These are phyloP conservation scores for Lepidotrigona ventralis DNA, from an alignment of 1,140 invertebrate species.

Conservation along the genomic window DNA sequence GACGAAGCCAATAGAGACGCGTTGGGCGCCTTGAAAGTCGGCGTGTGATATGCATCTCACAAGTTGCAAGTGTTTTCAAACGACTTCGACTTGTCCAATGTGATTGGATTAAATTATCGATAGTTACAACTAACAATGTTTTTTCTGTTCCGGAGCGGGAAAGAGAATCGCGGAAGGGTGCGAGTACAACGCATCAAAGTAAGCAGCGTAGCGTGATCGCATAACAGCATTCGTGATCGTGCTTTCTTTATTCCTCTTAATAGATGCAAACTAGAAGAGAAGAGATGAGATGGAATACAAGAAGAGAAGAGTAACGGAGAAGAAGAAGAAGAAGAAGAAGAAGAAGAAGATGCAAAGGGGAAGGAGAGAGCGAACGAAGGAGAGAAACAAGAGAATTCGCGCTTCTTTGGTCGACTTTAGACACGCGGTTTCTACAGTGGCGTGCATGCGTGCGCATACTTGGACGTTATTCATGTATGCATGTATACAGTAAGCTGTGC, in stretches of 20 bases:
- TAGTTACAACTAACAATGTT: slow-evolving; percentile 48
- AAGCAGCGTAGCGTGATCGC: slow-evolving; percentile 44
- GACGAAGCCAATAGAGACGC: neutral
- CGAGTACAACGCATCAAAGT: slow-evolving; percentile 24
- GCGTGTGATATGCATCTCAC: neutral
- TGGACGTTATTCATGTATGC: slow-evolving; percentile 6
- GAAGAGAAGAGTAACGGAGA: neutral
- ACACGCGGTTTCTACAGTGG: slow-evolving; percentile 64
- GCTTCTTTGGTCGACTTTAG: slow-evolving; percentile 62
- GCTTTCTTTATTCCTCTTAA: slow-evolving; percentile 52
- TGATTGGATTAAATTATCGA: slow-evolving; percentile 10
- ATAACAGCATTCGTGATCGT: slow-evolving; percentile 54
- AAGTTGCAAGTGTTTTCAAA: neutral
- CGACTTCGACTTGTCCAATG: slow-evolving; percentile 51
- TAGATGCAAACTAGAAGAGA: slow-evolving; percentile 46
- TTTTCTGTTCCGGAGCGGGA: neutral
- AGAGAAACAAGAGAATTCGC: slow-evolving; percentile 49
- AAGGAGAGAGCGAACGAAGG: slow-evolving; percentile 21
- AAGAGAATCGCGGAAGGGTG: neutral
- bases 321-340: neutral
- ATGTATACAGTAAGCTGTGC: neutral
- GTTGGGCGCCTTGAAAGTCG: too few relatives aligned
- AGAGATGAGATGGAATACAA: neutral
- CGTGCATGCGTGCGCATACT: slow-evolving; percentile 17
- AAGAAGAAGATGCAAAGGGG: neutral